Conservation (phyloP, 1,140 invertebrate species). For the Heliconius himera region DNA sequence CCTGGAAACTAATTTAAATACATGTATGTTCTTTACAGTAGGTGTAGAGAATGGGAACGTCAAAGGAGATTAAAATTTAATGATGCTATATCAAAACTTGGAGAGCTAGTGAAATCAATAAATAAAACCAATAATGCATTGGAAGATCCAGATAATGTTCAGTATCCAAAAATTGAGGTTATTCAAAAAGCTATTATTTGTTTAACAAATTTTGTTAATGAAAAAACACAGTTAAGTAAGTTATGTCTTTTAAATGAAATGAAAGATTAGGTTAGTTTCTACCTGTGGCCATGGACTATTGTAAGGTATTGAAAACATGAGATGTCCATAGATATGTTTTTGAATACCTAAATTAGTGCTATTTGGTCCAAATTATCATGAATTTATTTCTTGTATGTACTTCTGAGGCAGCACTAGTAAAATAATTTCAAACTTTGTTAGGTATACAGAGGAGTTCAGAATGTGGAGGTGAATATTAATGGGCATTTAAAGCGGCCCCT, state of each 20-base stretch:
- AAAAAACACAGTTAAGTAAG: constrained; percentile 72
- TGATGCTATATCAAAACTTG: constrained; percentile 69
- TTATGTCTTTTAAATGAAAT: constrained; percentile 21
- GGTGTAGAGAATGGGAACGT: constrained; percentile 72
- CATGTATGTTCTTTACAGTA: constrained; percentile 48
- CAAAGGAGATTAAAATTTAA: constrained; percentile 73
- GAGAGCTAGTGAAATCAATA: constrained; percentile 64
- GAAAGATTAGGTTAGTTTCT: no score
- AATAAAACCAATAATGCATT: constrained; percentile 56
- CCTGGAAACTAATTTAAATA: neutral
- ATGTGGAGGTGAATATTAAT: no score
- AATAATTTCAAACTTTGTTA: no score
- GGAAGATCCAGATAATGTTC: constrained; percentile 56
- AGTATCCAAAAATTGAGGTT: constrained; percentile 75
- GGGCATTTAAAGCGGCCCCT: no score
- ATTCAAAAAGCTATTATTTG: constrained; percentile 72
- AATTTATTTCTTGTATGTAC: no score
- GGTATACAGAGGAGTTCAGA: no score
- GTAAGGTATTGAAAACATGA: no score
- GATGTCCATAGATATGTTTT: no score
- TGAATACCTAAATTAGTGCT: no score
- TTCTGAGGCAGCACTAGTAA: no score
- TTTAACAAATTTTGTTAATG: constrained; percentile 60
- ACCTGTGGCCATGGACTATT: no score
- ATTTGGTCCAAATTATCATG: no score